Evolutionary conservation across 2,113 vertebrate genomes (phyloP).

Genomic region (Lamprologus sp.): DNA sequence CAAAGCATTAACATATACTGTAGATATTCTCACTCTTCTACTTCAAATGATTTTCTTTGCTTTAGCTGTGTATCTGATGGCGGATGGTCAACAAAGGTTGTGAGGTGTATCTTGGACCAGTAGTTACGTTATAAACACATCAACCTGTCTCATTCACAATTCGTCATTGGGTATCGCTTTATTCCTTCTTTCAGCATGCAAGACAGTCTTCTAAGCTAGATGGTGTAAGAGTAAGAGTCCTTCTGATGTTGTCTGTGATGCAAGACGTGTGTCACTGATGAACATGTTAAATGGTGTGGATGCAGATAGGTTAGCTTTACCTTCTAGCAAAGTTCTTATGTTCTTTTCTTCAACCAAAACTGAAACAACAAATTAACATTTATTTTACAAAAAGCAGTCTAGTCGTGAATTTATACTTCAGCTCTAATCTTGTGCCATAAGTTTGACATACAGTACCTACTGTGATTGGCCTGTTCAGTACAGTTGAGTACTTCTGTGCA

Average conservation of each 20-base stretch:
- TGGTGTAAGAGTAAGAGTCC: neutral
- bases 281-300: neutral
- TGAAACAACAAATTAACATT: neutral
- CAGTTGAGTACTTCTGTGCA: neutral
- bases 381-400: neutral
- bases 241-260: neutral
- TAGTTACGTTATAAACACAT: neutral
- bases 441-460: neutral
- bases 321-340: neutral
- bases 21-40: neutral
- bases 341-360: neutral
- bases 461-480: neutral
- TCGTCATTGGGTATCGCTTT: neutral
- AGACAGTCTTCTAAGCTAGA: neutral
- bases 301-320: neutral
- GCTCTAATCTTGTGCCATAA: neutral
- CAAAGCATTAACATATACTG: neutral
- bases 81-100: neutral
- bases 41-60: neutral
- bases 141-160: neutral
- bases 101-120: neutral
- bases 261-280: neutral
- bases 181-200: neutral
- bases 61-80: neutral
- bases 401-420: neutral